Percentiles rank a stretch among this genome's conserved stretches.
These are phyloP conservation scores for Phthorimaea operculella DNA, from an alignment of 1,140 invertebrate genomes.

Conservation along the genomic window DNA sequence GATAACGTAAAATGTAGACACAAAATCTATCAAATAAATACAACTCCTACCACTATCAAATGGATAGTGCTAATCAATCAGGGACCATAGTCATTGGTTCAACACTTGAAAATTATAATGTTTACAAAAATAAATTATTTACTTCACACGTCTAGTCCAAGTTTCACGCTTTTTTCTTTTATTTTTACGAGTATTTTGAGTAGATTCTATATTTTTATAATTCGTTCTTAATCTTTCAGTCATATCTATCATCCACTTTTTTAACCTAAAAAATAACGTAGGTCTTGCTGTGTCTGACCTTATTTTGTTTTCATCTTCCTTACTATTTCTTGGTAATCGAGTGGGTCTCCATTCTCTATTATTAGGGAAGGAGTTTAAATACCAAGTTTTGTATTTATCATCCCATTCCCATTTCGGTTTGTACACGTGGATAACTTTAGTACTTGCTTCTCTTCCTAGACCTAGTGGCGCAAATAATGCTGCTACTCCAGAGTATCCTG, in stretches of 20 bases:
- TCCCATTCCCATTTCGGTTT: slow-evolving; percentile 47
- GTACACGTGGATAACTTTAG: slow-evolving; percentile 30
- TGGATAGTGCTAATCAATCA: too few relatives aligned
- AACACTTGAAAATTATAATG: slow-evolving; percentile 4
- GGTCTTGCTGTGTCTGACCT: slow-evolving; percentile 11
- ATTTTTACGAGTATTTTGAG: slow-evolving; percentile 21
- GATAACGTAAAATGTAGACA: too few relatives aligned
- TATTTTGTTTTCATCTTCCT: slow-evolving; percentile 13
- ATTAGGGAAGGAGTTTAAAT: slow-evolving; percentile 33
- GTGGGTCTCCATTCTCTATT: slow-evolving; percentile 21
- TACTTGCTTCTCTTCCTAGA: slow-evolving; percentile 38
- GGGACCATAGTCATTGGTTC: not conserved
- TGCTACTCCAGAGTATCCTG: slow-evolving; percentile 41
- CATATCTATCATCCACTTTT: slow-evolving; percentile 33
- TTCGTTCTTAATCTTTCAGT: slow-evolving; percentile 21
- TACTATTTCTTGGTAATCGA: slow-evolving; percentile 15
- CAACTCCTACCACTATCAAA: too few relatives aligned
- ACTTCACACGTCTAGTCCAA: slow-evolving; percentile 36
- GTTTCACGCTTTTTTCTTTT: slow-evolving; percentile 39
- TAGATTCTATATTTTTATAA: slow-evolving; percentile 11
- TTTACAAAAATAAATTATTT: slow-evolving; percentile 9
- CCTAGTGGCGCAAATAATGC: slow-evolving; percentile 45
- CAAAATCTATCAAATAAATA: too few relatives aligned
- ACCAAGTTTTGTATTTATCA: slow-evolving; percentile 40
- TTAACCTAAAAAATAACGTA: slow-evolving; percentile 33